phyloP scores from a whole-genome alignment of 2,113 vertebrate species.

The Sinosuthora webbiana region DNA sequence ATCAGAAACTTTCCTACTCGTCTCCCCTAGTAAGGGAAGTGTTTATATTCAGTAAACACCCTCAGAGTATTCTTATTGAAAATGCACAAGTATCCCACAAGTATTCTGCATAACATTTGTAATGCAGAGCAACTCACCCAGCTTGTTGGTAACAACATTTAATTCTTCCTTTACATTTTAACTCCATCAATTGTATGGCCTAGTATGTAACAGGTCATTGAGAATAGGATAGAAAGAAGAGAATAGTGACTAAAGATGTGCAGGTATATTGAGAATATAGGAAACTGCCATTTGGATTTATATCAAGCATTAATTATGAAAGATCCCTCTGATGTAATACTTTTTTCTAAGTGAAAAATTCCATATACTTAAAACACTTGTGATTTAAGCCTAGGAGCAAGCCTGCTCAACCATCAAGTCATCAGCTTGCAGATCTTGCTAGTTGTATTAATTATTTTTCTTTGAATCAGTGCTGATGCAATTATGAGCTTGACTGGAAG shows the following conservation, averaged over 20 bases:
- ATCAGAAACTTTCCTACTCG: neutral
- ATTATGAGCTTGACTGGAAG: neutral
- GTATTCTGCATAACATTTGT: neutral
- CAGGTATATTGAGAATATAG: neutral
- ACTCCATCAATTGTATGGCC: neutral
- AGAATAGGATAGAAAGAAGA: neutral
- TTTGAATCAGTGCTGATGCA: neutral
- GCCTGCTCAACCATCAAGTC: neutral
- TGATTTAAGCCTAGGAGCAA: neutral
- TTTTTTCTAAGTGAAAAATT: neutral
- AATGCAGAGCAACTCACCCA: neutral
- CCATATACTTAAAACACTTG: neutral
- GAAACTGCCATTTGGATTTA: neutral
- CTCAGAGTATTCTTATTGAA: neutral
- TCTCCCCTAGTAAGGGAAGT: neutral
- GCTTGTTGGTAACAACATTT: neutral
- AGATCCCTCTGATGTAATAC: neutral
- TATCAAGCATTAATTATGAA: neutral
- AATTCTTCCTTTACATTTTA: neutral
- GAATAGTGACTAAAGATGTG: neutral
- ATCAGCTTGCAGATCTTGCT: neutral
- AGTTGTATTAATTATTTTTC: neutral
- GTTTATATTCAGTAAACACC: neutral
- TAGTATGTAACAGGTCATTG: neutral
- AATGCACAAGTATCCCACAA: neutral